Evolutionary conservation across 1,140 invertebrate genomes (phyloP), one percentile per base, ranked within the genome.

Genomic region (Psilanteris sp.): DNA sequence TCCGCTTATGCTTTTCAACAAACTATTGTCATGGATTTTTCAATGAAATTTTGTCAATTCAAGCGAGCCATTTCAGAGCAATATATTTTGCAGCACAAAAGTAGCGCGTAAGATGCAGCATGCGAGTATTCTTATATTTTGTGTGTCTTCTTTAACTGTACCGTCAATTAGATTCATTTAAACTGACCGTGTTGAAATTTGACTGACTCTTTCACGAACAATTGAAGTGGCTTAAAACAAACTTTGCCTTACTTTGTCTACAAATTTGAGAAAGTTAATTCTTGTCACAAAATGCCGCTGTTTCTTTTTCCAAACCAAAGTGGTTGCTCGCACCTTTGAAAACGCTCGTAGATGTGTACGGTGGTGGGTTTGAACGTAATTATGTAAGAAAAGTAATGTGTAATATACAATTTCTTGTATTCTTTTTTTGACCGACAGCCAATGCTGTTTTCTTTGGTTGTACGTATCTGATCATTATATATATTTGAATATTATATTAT

Each of bases 51-150:
- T 27, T 52, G 50, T 62, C 46, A 68, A 68, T 68, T 55, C 62
- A 68, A 55, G 54, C 62, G 62, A 67, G 36, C 34, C 44, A 54
- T 67, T 22, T 54, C 48, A 20, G 46, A 62, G 68, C 64, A 57
- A 26, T 67, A 68, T 9, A 59, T 43, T 29, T 46, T 48, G 9
- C 34, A 77, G 76, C 75, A 73, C 61, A 79, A 50, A 81, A 67
- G 68, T 52, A 80, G 80, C 80, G 62, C 55, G 20, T 78, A 70
- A 54, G 59, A 81, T 81, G 78, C 64, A 81, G 66, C 76, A 79
- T 79, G 80, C 78, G 70, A 77, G 31, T 54, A 26, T 67, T 68
- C 48, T 18, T 61, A 66, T 64, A 22, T 50, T 52, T 20, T 64
- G 41, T n/a, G 34, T 54, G 44, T 68, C 24, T 32, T 43, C 39